Evolutionary conservation across 2,113 vertebrate genomes (phyloP), one percentile per base, ranked within the genome.

Genomic region (Odontophorus gujanensis): DNA sequence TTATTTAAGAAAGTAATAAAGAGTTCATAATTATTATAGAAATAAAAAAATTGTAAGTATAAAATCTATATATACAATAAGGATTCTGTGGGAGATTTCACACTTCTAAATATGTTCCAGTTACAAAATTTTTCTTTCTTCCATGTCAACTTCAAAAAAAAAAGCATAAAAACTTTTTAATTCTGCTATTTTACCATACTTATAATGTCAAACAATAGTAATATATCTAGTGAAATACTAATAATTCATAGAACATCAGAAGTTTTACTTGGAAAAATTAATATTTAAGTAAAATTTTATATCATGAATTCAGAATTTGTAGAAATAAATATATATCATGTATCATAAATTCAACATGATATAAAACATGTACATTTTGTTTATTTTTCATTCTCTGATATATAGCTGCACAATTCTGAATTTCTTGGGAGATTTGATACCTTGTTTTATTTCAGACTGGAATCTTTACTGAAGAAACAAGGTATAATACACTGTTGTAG

Each of bases 321-420:
- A 58, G 32, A 74, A 30, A 55, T 74, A 86, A 91, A 58, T 24
- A 65, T 61, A 21, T 5, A 71, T 16, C 61, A 18, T 90, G 13
- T 25, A 72, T 65, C 45, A 81, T 61, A 74, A 42, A 28, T 26
- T 25, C 65, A n/a, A 16, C 61, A 75, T 53, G 21, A 81, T 71
- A 63, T 94, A 43, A 93, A 95, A 80, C 55, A 68, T 13, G 81
- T 85, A 6, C 19, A 11, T 17, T 81, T 89, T 89, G 75, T 94
- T 89, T 94, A 45, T 68, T 88, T 38, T 88, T 81, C 63, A 8
- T 86, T 91, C 40, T 92, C 36, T 87, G 45, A 50, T 42, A 57
- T 2, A 2, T 34, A 69, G 20, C 71, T 79, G 14, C 34, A 75
- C 66, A 80, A 43, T 42, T 82, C 47, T 84, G 51, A 80, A 81